phyloP scores from a whole-genome alignment of 2,113 vertebrate species.

The Maccullochella peelii region DNA sequence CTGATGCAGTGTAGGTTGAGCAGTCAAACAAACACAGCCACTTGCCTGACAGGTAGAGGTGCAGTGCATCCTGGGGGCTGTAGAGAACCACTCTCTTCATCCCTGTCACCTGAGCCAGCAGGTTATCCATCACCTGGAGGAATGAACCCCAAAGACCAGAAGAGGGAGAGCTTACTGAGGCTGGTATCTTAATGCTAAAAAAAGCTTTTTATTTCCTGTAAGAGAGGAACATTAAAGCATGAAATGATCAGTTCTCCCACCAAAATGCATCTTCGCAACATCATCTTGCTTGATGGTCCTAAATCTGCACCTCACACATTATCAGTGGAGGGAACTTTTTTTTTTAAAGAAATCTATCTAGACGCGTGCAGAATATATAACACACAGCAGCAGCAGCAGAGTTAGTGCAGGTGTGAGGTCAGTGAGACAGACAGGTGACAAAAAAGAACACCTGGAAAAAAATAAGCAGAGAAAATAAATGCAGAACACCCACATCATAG shows the following conservation, averaged over 20 bases:
- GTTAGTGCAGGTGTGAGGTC: no score
- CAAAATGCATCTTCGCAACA: not conserved
- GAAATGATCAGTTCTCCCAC: not conserved
- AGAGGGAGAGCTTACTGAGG: not conserved
- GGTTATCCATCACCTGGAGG: conserved; percentile 96
- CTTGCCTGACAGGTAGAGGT: conserved; percentile 94
- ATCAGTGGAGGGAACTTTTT: no score
- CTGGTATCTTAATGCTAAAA: not conserved
- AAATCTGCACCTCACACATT: not conserved
- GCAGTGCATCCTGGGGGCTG: conserved; percentile 91
- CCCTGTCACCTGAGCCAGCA: conserved; percentile 95
- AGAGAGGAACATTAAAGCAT: not conserved
- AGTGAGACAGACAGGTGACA: not conserved
- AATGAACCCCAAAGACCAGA: not conserved
- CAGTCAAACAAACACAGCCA: not conserved
- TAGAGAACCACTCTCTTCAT: conserved; percentile 91
- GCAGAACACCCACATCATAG: conserved; percentile 89
- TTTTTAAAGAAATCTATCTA: no score
- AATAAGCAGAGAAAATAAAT: not conserved
- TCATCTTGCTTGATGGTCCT: not conserved
- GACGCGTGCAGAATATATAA: no score
- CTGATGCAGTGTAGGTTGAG: not conserved
- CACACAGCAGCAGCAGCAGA: no score
- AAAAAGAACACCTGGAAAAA: not conserved
- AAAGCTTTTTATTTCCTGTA: not conserved